A percentile compares a stretch with the other conserved stretches of the same genome.
phyloP scores from a whole-genome alignment of 1,140 invertebrate genomes.

The Agrilus planipennis region DNA sequence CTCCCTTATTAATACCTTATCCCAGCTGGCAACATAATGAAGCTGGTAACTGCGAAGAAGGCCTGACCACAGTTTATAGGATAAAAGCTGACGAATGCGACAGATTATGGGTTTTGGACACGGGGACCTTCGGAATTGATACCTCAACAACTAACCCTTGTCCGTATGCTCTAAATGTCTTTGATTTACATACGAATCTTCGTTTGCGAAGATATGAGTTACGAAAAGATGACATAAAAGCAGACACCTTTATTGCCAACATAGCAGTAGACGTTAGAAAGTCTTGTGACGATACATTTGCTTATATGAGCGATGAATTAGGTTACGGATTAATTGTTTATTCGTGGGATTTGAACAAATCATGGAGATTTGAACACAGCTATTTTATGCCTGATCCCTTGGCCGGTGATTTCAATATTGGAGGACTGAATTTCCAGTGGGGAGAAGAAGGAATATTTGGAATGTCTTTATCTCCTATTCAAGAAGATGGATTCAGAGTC shows the following conservation, averaged over 20 bases:
- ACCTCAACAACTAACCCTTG: constrained; percentile 57
- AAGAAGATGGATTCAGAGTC: constrained; percentile 51
- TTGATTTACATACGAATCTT: constrained; percentile 57
- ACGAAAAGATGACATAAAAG: constrained; percentile 56
- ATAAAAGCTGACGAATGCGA: constrained; percentile 63
- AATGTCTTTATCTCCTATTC: constrained; percentile 53
- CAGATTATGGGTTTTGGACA: constrained; percentile 68
- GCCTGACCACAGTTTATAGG: constrained; percentile 62
- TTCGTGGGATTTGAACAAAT: constrained; percentile 58
- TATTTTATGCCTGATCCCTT: constrained; percentile 70
- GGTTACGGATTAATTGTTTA: constrained; percentile 69
- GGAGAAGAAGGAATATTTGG: constrained; percentile 67
- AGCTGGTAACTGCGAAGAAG: constrained; percentile 57
- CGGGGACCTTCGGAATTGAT: constrained; percentile 62
- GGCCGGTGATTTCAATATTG: constrained; percentile 63
- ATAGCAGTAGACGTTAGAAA: constrained; percentile 65
- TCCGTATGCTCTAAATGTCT: constrained; percentile 56
- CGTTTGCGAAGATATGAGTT: constrained; percentile 56
- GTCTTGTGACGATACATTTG: constrained; percentile 61
- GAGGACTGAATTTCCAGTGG: constrained; percentile 73
- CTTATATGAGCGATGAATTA: constrained; percentile 70
- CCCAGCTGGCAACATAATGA: constrained; percentile 62
- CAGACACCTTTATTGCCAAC: constrained; percentile 68
- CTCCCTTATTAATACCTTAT: constrained; percentile 62
- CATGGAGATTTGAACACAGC: constrained; percentile 63